Evolutionary conservation across 2,888 invertebrate genomes (phyloP).

Genomic region (Campaea margaritaria): DNA sequence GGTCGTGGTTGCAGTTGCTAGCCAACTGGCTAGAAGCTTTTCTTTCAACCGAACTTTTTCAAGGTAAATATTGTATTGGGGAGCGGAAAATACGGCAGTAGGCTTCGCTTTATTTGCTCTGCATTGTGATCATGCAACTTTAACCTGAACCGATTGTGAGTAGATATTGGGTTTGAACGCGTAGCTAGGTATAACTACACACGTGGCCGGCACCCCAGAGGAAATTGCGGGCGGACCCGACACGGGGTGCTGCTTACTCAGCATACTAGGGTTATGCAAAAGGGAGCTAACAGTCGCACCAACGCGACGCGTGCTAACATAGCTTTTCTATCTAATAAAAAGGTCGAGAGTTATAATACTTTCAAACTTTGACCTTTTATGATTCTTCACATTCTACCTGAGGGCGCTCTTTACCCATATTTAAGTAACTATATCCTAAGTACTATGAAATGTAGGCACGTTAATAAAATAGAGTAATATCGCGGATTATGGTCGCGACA

Average conservation of each 20-base stretch:
- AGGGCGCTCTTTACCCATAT: not conserved
- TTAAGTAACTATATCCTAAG: not conserved
- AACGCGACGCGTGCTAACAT: slow-evolving; percentile 23
- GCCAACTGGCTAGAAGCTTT: slow-evolving; percentile 45
- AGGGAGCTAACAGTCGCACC: slow-evolving; percentile 39
- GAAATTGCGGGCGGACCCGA: slow-evolving; percentile 72
- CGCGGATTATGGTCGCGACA: slow-evolving; percentile 14
- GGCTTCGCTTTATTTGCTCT: slow-evolving; percentile 69
- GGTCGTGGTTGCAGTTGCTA: slow-evolving; percentile 29
- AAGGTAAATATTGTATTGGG: slow-evolving; percentile 65
- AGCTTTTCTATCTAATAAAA: slow-evolving; percentile 26
- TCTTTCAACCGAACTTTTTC: slow-evolving; percentile 53
- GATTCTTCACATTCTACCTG: not conserved
- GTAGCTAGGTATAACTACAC: slow-evolving; percentile 41
- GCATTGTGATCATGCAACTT: slow-evolving; percentile 78
- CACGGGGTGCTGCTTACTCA: slow-evolving; percentile 69
- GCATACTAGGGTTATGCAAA: slow-evolving; percentile 60
- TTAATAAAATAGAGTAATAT: slow-evolving; percentile 7
- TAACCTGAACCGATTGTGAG: slow-evolving; percentile 72
- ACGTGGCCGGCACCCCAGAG: slow-evolving; percentile 49
- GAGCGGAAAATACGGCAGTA: slow-evolving; percentile 59
- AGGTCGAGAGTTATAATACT: slow-evolving; percentile 21
- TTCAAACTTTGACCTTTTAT: slow-evolving; percentile 4
- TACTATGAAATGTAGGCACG: slow-evolving; percentile 11
- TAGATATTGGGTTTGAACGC: slow-evolving; percentile 67